Evolutionary conservation across 1,140 invertebrate species (phyloP), one percentile per base, ranked within the genome.

Genomic region (Pachyrhynchus sulphureomaculatus): DNA sequence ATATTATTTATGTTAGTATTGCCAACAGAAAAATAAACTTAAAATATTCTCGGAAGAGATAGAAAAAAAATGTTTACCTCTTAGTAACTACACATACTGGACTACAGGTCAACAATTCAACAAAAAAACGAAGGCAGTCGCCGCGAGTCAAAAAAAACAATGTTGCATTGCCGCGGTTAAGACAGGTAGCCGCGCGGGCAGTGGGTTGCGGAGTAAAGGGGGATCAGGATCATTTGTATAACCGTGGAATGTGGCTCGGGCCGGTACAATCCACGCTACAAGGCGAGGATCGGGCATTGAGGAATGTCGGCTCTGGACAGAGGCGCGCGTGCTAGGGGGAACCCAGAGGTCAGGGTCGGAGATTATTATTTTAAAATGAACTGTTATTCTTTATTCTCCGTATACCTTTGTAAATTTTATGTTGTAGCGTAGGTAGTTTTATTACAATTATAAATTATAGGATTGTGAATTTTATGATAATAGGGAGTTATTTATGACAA

Each of bases 211-310:
- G 47, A 39, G 58, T 45, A 49, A 49, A 39, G 65, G 54, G 56
- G 67, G 66, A 71, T 69, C 61, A 63, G 65, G 68, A 69, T 72
- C 70, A 72, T 72, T 72, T 72, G 70, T 72, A 72, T 72, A 72
- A 68, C 62, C 58, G 67, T 67, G 69, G 70, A 72, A 72, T 72
- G 70, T 63, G 67, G 70, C 65, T 68, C 70, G 65, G 60, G 62
- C 69, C 62, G 67, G 70, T 72, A 72, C 69, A 72, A 56, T 70
- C 70, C 61, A 42, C 57, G 56, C 65, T 60, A 66, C 53, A 66
- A 66, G 60, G 65, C 53, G 65, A 62, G 65, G 65, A 62, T 49
- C 65, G 56, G 59, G 51, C 52, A 55, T 54, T 54, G 52, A 42
- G 59, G 59, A 62, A 62, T 62, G 59, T 37, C 39, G 51, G 59